Conservation (phyloP, 2,888 invertebrate genomes). For the Caenorhabditis doughertyi region DNA sequence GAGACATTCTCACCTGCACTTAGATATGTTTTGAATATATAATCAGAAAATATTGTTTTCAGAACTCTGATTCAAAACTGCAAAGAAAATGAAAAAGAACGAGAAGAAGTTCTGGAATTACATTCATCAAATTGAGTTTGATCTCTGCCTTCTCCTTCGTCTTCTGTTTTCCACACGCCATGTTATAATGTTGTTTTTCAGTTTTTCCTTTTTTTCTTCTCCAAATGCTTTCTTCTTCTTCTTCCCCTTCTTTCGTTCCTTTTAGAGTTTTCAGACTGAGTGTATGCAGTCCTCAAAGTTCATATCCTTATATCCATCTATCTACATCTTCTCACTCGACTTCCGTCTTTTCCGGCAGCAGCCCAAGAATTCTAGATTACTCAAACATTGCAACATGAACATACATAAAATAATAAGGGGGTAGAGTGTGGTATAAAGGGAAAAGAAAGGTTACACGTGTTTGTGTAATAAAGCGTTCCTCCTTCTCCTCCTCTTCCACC, state of each 20-base stretch:
- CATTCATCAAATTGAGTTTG: constrained; percentile 17
- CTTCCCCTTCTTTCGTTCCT: not conserved
- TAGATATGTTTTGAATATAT: constrained; percentile 12
- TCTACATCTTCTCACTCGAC: constrained; percentile 24
- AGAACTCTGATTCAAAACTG: not conserved
- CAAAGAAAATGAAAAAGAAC: not conserved
- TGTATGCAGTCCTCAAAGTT: constrained; percentile 1
- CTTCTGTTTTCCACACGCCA: constrained; percentile 14
- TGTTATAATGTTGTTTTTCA: constrained; percentile 37
- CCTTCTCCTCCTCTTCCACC: not conserved
- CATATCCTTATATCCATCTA: constrained; percentile 16
- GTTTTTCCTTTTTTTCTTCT: not conserved
- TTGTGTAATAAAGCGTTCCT: constrained; percentile 54
- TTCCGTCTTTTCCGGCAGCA: constrained; percentile 45
- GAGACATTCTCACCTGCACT: constrained; percentile 43
- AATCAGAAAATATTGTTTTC: not conserved
- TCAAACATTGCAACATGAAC: constrained; percentile 29
- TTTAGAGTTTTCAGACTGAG: not conserved
- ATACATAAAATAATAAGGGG: constrained; percentile 13
- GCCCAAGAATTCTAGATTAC: not conserved
- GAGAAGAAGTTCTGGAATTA: not conserved
- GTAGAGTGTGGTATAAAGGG: not conserved
- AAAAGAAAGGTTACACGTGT: constrained; percentile 51
- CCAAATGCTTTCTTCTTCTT: constrained; percentile 3
- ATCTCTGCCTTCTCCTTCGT: constrained; percentile 7